Evolutionary conservation across 92 coral and sea anemone genomes (phyloP).

Genomic region (Umimayanthus chanpuru): DNA sequence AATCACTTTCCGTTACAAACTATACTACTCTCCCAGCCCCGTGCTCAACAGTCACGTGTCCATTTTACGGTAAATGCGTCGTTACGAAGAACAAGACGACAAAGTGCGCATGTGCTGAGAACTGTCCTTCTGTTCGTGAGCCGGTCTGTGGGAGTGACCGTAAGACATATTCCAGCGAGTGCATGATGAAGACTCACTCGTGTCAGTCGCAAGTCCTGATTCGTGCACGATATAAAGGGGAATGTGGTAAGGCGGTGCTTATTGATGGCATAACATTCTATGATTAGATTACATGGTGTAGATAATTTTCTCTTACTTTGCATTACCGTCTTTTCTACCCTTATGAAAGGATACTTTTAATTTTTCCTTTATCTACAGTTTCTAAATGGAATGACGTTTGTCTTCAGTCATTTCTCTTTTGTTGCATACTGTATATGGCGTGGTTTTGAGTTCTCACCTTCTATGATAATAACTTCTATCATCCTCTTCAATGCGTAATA

Average conservation of each 20-base stretch:
- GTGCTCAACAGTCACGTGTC: slow-evolving; percentile 70
- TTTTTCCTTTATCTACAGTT: not conserved
- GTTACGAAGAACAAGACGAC: slow-evolving; percentile 56
- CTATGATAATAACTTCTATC: too few species aligned
- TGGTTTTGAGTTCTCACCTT: too few species aligned
- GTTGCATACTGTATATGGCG: too few species aligned
- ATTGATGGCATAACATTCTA: not conserved
- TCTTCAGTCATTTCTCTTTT: not conserved
- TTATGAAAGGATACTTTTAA: not conserved
- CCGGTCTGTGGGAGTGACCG: slow-evolving; percentile 80
- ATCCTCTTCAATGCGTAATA: too few species aligned
- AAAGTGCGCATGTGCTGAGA: slow-evolving; percentile 70
- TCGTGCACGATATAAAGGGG: slow-evolving; percentile 64
- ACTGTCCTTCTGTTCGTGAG: slow-evolving; percentile 63
- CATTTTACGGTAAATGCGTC: slow-evolving; percentile 68
- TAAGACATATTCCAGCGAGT: slow-evolving; percentile 64
- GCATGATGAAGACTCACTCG: slow-evolving; percentile 63
- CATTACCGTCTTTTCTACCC: not conserved
- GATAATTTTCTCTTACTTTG: not conserved
- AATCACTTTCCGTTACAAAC: not conserved
- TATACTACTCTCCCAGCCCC: slow-evolving; percentile 49
- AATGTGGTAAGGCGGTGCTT: slow-evolving; percentile 70
- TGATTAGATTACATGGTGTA: not conserved
- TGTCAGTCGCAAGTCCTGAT: slow-evolving; percentile 72
- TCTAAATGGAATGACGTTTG: not conserved